Conservation (phyloP, 2,797 vertebrate genomes). For the Streptopelia turtur region DNA sequence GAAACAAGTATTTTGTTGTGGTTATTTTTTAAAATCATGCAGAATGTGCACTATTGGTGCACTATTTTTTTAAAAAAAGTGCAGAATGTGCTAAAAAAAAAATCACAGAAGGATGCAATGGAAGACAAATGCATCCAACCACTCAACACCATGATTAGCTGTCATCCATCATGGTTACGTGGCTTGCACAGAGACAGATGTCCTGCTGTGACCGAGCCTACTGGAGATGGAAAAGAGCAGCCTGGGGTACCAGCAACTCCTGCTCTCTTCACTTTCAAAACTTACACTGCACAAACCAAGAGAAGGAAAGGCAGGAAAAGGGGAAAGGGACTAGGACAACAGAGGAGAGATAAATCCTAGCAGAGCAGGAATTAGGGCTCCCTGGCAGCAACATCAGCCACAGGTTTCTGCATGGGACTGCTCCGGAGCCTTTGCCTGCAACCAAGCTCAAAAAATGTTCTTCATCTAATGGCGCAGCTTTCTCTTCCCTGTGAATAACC, state of each 20-base stretch:
- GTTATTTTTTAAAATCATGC: not conserved
- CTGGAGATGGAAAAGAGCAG: not conserved
- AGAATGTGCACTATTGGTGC: not conserved
- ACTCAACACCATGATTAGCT: not conserved
- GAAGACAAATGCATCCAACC: not conserved
- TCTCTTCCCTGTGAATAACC: not conserved
- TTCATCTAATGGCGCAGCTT: not conserved
- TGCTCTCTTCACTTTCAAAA: not conserved
- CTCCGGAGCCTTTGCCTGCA: not conserved
- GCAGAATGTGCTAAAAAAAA: not conserved
- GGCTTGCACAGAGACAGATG: not conserved
- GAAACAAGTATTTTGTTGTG: not conserved
- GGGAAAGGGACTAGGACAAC: not conserved
- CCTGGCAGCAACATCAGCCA: not conserved
- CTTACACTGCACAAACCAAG: not conserved
- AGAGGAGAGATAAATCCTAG: not conserved
- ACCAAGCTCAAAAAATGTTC: fast-evolving
- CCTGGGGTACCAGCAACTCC: not conserved
- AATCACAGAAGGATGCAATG: fast-evolving
- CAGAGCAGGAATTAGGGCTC: not conserved
- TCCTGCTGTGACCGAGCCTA: not conserved
- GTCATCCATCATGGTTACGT: not conserved
- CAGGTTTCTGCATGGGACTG: not conserved
- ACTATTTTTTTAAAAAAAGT: not conserved
- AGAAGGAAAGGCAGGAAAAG: not conserved